Conservation (phyloP, 2,888 invertebrate genomes). For the Chouioia cunea region DNA sequence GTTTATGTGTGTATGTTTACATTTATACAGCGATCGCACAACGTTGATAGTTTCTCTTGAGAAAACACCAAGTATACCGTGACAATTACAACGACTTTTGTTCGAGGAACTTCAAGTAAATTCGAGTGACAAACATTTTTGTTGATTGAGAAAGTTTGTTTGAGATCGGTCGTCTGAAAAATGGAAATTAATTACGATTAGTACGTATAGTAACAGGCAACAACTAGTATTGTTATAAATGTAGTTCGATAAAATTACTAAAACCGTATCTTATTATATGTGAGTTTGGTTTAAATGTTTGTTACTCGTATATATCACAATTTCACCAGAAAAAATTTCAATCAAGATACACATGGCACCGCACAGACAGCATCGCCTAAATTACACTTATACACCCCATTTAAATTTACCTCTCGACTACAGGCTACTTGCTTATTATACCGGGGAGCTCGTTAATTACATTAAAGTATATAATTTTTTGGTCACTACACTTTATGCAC, state of each 20-base stretch:
- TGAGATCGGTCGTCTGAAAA: no score
- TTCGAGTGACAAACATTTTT: constrained; percentile 32
- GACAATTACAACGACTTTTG: background rate
- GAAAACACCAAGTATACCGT: no score
- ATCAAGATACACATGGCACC: constrained; percentile 34
- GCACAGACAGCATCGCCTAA: constrained; percentile 30
- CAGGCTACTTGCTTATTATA: constrained; percentile 29
- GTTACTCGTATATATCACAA: no score
- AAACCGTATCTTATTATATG: no score
- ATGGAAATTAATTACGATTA: no score
- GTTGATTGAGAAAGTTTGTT: no score
- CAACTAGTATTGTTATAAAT: no score
- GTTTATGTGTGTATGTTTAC: constrained; percentile 31
- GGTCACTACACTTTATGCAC: constrained; percentile 26
- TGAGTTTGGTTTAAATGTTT: no score
- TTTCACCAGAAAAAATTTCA: no score
- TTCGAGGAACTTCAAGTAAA: constrained; percentile 33
- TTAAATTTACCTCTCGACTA: constrained; percentile 24
- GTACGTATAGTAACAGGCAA: no score
- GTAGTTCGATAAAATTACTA: no score
- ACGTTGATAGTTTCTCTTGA: background rate
- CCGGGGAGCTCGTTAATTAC: constrained; percentile 30
- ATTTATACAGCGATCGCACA: constrained; percentile 40
- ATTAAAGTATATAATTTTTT: constrained; percentile 29
- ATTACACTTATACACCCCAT: constrained; percentile 16